These are phyloP conservation scores for Myotis myotis DNA, from an alignment of 2,797 vertebrate genomes.

Conservation along the genomic window DNA sequence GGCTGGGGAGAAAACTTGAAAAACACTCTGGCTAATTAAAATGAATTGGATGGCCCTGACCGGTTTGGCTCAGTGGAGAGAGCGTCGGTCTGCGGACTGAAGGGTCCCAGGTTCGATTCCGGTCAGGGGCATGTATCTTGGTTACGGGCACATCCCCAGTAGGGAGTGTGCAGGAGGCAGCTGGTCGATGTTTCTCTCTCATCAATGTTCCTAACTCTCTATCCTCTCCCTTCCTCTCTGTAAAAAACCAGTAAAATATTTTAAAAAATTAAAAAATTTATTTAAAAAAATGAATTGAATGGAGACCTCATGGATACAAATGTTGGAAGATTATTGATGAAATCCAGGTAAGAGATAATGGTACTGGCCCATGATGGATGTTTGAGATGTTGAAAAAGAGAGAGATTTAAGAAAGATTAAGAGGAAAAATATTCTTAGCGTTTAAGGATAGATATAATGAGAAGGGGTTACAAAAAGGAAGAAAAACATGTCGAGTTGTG, in stretches of 20 bases:
- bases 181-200: no score
- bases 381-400: neutral
- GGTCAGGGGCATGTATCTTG: no score
- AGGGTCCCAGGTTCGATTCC: no score
- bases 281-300: neutral
- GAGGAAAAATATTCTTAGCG: slow-evolving; percentile 23
- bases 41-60: neutral
- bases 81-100: no score
- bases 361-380: neutral
- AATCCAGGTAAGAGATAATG: neutral
- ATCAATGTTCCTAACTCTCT: no score
- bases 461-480: neutral
- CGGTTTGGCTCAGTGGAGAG: no score
- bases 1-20: neutral
- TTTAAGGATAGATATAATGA: neutral
- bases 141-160: no score
- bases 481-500: neutral
- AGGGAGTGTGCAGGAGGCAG: no score
- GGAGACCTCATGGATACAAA: neutral
- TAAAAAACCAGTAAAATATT: no score
- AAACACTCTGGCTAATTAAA: neutral
- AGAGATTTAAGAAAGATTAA: slow-evolving; percentile 3
- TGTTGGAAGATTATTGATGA: neutral
- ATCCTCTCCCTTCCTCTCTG: no score
- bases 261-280: no score